Evolutionary conservation across 2,888 invertebrate genomes (phyloP).

Genomic region (Candidula unifasciata): DNA sequence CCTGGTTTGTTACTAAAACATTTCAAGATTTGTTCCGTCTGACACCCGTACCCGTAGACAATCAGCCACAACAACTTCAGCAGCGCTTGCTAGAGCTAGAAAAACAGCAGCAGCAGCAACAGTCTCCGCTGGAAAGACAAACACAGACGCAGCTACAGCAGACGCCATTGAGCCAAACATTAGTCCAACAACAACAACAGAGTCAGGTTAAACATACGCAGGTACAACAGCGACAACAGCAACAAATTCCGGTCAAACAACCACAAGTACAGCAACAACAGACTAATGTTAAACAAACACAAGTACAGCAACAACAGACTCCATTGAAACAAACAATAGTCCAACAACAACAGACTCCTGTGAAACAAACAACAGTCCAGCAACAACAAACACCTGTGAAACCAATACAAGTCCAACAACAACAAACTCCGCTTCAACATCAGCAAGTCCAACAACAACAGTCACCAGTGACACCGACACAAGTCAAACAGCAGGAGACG

Average conservation of each 20-base stretch:
- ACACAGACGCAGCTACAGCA: neutral
- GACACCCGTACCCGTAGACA: neutral
- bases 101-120: neutral
- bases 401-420: neutral
- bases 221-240: neutral
- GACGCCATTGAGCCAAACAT: neutral
- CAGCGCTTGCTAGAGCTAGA: neutral
- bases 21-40: slow-evolving; percentile 24
- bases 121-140: neutral
- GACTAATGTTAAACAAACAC: neutral
- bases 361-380: neutral
- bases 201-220: neutral
- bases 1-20: slow-evolving; percentile 48
- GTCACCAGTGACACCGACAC: neutral
- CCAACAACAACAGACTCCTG: neutral
- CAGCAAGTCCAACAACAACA: slow-evolving; percentile 5
- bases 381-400: neutral
- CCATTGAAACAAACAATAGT: slow-evolving; percentile 5
- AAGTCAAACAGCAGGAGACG: neutral
- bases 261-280: slow-evolving; percentile 12
- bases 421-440: neutral
- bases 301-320: neutral
- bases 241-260: neutral
- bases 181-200: neutral
- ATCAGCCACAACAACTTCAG: slow-evolving; percentile 1